Evolutionary conservation across 1,140 invertebrate genomes (phyloP).

Genomic region (silkworm (Bombyx mori)): DNA sequence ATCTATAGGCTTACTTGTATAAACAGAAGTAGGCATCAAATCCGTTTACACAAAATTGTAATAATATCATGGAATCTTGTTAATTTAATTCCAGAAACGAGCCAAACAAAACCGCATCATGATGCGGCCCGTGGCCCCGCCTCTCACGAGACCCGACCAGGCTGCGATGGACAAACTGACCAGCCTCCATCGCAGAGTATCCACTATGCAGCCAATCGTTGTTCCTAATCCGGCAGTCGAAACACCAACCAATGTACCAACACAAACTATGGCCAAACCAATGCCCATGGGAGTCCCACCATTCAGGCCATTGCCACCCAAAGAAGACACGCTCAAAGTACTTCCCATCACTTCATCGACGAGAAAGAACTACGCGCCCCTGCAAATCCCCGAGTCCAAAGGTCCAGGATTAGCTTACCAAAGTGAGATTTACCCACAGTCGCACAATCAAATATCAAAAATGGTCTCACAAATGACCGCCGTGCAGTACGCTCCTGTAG

Average conservation of each 20-base stretch:
- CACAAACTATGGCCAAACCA: constrained; percentile 68
- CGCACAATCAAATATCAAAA: constrained; percentile 55
- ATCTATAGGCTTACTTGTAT: too few species aligned
- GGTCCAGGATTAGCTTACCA: constrained; percentile 43
- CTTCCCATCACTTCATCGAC: constrained; percentile 49
- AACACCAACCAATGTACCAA: constrained; percentile 25
- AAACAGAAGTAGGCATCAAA: neutral
- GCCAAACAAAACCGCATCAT: constrained; percentile 63
- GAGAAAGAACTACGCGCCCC: constrained; percentile 43
- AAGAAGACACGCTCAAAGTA: constrained; percentile 63
- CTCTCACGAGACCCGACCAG: constrained; percentile 39
- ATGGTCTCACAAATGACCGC: constrained; percentile 62
- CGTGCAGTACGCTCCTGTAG: constrained; percentile 31
- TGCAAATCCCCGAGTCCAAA: constrained; percentile 41
- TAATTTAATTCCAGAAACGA: constrained; percentile 49
- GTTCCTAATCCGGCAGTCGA: constrained; percentile 34
- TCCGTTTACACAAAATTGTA: neutral
- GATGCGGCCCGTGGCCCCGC: constrained; percentile 49
- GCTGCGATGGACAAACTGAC: constrained; percentile 55
- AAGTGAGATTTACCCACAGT: constrained; percentile 56
- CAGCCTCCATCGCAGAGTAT: constrained; percentile 39
- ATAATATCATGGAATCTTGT: neutral
- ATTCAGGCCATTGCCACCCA: constrained; percentile 82
- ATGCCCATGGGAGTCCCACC: constrained; percentile 76
- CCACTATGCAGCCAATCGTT: constrained; percentile 55